Percentiles rank a stretch among this genome's conserved stretches.
These are phyloP conservation scores for Peromyscus melanophrys DNA, from an alignment of 2,797 vertebrate genomes.

Conservation along the genomic window DNA sequence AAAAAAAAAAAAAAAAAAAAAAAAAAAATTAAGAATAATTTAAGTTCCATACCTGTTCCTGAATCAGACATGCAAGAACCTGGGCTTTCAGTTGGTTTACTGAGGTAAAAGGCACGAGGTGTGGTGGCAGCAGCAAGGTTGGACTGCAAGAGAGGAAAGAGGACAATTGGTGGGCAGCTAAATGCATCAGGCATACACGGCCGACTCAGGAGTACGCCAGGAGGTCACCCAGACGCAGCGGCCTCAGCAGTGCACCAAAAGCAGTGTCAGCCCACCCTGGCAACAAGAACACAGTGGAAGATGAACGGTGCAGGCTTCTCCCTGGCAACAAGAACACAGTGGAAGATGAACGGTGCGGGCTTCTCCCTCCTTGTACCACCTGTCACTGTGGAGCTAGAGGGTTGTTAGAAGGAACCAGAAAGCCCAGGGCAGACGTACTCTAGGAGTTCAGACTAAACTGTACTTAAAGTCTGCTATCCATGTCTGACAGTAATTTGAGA, in stretches of 20 bases:
- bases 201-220: neutral
- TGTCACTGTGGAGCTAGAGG: neutral
- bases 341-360: neutral
- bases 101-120: constrained; percentile 91
- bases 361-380: neutral
- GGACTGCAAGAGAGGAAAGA: constrained; percentile 89
- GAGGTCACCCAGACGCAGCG: rapidly evolving
- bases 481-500: constrained; percentile 11
- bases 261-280: neutral
- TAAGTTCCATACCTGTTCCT: constrained; percentile 92
- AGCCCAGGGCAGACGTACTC: neutral
- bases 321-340: neutral
- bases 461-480: neutral
- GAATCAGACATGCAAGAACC: constrained; percentile 91
- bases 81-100: constrained; percentile 91
- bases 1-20: too few species aligned
- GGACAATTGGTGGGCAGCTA: neutral
- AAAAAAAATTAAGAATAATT: too few species aligned
- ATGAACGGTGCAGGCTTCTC: neutral
- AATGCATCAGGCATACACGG: neutral
- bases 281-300: neutral
- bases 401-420: neutral
- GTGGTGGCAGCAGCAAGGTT: constrained; percentile 82
- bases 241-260: neutral
- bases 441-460: constrained; percentile 37